Base-by-base conservation (phyloP, 2,113 vertebrate species). In the Cochlearius cochlearius region DNA sequence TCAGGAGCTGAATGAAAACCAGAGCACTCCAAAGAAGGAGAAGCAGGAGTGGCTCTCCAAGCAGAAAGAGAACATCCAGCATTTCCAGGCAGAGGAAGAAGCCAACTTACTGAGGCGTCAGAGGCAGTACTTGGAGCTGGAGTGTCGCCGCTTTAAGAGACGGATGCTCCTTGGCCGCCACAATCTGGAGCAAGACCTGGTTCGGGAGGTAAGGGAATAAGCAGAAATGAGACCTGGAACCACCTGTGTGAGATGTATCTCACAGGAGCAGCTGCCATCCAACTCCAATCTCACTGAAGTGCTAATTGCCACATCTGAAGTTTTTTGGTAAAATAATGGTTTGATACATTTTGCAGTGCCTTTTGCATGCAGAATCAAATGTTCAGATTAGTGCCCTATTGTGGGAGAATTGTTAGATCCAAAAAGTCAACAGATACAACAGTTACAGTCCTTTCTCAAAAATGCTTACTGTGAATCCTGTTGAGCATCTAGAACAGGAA, bases 41-140 rank as follows among this genome's bases (percentile, higher is more conserved):
- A 99, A 99, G 95, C 99, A 99, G 92, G 99, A 99, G 85, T 99
- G 99, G 99, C 97, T 99, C 88, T 99, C 99, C 84, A 99, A 99
- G 97, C 99, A 99, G 97, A 99, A 99, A 95, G 99, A 99, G 96
- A 99, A 99, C 96, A 99, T 99, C 97, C 99, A 99, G 93, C 99
- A 99, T 98, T 99, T 99, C 97, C 99, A 99, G 96, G 99, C 99
- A 30, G 99, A 99, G 95, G 99, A 99, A 94, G 99, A 99, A 96
- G 99, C 99, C 92, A 99, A 99, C 96, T 98, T 99, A 47, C 98
- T 99, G 90, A 98, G 99, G 62, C 98, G 99, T 86, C 99, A 99
- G 96, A 98, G 99, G 72, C 99, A 99, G 96, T 99, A 99, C 96
- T 96, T 99, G 93, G 99, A 99, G 78, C 98, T 99, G 67, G 99